A percentile compares a stretch with the other conserved stretches of the same genome.
Conservation (phyloP, 1,140 invertebrate species). For the Hylyphantes graminicola region DNA sequence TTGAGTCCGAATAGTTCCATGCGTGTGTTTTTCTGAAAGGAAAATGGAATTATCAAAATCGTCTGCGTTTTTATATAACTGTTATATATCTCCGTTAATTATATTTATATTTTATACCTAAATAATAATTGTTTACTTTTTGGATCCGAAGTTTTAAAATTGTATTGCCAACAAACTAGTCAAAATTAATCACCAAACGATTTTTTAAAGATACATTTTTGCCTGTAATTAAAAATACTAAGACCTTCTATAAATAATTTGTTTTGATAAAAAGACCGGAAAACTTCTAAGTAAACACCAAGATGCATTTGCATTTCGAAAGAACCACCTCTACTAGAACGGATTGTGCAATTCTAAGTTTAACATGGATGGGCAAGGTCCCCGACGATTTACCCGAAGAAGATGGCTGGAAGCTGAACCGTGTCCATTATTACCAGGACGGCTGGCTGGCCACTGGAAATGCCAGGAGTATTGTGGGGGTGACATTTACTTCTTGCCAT, state of each 20-base stretch:
- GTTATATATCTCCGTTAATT: neutral
- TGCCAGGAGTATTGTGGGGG: constrained; percentile 91
- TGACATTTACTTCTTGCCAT: constrained; percentile 94
- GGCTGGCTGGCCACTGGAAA: constrained; percentile 98
- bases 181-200: no score
- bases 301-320: constrained; percentile 80
- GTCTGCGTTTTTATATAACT: neutral
- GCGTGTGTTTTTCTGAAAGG: neutral
- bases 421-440: constrained; percentile 93
- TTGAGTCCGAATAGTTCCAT: constrained; percentile 35
- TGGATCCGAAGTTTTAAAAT: no score
- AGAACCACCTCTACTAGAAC: constrained; percentile 86
- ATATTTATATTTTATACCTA: constrained; percentile 8
- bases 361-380: constrained; percentile 98
- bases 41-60: constrained; percentile 11
- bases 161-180: no score
- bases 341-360: constrained; percentile 91
- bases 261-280: no score
- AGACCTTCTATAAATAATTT: no score
- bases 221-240: no score
- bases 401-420: constrained; percentile 83
- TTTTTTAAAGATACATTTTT: no score
- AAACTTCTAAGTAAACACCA: no score
- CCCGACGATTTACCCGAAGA: constrained; percentile 89
- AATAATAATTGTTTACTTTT: neutral